Percentiles rank a stretch among this genome's conserved stretches.
These are phyloP conservation scores for Damaliscus lunatus DNA, from an alignment of 2,113 vertebrate species.

Conservation along the genomic window DNA sequence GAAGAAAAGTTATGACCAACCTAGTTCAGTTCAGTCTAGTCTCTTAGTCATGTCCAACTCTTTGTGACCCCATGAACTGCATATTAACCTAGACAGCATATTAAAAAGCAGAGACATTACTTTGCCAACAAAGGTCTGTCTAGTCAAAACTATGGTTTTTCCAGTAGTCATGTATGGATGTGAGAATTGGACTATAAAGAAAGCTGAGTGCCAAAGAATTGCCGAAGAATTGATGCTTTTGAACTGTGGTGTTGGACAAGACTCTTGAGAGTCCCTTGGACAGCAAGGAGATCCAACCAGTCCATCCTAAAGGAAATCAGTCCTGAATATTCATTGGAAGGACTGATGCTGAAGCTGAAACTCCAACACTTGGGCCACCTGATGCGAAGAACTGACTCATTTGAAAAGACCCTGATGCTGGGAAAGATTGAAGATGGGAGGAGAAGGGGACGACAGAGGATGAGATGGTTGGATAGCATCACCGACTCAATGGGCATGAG, in stretches of 20 bases:
- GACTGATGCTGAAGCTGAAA: neutral
- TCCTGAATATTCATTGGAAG: neutral
- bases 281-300: neutral
- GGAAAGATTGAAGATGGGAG: neutral
- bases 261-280: neutral
- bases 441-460: neutral
- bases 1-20: neutral
- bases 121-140: neutral
- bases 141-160: neutral
- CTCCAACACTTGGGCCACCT: neutral
- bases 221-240: neutral
- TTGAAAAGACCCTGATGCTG: neutral
- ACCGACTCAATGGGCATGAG: neutral
- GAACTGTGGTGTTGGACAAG: neutral
- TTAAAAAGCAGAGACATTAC: neutral
- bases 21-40: neutral
- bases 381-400: neutral
- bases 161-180: neutral
- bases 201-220: neutral
- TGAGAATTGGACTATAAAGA: neutral
- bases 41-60: neutral
- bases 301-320: neutral
- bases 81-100: neutral
- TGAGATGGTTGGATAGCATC: neutral
- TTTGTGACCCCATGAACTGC: neutral